These are phyloP conservation scores for Steinernema hermaphroditum DNA, from an alignment of 2,888 invertebrate genomes.

Conservation along the genomic window DNA sequence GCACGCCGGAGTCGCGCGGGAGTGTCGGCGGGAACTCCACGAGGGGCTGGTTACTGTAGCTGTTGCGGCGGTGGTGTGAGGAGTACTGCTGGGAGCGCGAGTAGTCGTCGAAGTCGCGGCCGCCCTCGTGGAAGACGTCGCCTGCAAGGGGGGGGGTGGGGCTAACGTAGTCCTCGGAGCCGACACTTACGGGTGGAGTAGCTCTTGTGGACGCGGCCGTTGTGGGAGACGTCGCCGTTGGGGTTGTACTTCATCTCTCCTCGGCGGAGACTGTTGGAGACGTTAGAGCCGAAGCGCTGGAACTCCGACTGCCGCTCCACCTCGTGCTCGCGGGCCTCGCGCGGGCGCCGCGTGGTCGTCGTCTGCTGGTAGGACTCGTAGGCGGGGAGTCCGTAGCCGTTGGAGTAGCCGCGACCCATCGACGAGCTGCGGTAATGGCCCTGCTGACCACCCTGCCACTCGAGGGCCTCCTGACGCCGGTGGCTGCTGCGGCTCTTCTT, in stretches of 20 bases:
- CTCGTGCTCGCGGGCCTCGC: slow-evolving; percentile 14
- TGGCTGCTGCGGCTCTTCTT: slow-evolving; percentile 46
- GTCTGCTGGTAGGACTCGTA: slow-evolving; percentile 54
- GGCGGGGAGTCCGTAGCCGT: slow-evolving; percentile 38
- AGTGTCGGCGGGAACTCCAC: slow-evolving; percentile 66
- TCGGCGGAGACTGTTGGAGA: slow-evolving; percentile 56
- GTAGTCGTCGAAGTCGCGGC: slow-evolving; percentile 44
- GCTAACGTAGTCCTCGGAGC: neutral
- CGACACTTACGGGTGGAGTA: slow-evolving; percentile 56
- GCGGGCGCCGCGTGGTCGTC: slow-evolving; percentile 51
- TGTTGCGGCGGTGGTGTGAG: slow-evolving; percentile 49
- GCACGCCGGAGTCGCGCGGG: slow-evolving; percentile 45
- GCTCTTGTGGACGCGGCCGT: slow-evolving; percentile 61
- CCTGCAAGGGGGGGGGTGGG: too few relatives aligned
- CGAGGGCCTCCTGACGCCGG: slow-evolving; percentile 43
- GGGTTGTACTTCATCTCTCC: slow-evolving; percentile 64
- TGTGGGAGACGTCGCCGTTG: slow-evolving; percentile 48
- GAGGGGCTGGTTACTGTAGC: slow-evolving; percentile 53
- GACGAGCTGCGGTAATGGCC: slow-evolving; percentile 30
- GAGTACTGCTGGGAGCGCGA: slow-evolving; percentile 44
- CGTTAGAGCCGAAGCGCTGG: slow-evolving; percentile 39
- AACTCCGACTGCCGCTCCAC: slow-evolving; percentile 9
- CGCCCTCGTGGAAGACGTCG: slow-evolving; percentile 51
- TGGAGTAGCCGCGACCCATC: slow-evolving; percentile 32
- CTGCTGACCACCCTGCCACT: slow-evolving; percentile 36